Conservation (phyloP, 2,113 vertebrate species). For the Oophaga pumilio region DNA sequence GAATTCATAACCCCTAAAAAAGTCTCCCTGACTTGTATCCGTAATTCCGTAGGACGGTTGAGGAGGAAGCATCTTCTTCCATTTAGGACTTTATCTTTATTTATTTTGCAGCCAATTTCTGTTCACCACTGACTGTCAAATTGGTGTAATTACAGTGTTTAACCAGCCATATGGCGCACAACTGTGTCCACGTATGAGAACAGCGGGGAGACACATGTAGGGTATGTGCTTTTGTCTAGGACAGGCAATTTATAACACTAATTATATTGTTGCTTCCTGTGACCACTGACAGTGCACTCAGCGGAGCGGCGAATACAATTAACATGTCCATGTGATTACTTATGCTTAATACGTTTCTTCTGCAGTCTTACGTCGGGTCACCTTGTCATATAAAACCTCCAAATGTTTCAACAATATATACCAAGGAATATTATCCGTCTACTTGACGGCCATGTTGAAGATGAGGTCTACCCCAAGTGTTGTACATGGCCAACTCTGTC, state of each 20-base stretch:
- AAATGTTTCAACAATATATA: not conserved
- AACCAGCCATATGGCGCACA: slow-evolving; percentile 68
- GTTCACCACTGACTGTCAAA: slow-evolving; percentile 66
- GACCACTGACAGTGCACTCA: not conserved
- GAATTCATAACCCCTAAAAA: not conserved
- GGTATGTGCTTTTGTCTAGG: not conserved
- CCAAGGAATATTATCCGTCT: not conserved
- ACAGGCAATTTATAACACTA: slow-evolving; percentile 11
- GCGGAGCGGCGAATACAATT: not conserved
- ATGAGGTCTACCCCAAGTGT: no score
- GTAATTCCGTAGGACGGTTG: not conserved
- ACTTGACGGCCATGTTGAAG: no score
- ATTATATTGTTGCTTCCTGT: not conserved
- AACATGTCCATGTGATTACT: not conserved
- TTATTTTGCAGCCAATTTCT: not conserved
- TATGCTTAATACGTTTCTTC: not conserved
- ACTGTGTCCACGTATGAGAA: slow-evolving; percentile 7
- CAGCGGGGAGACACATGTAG: not conserved
- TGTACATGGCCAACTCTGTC: no score
- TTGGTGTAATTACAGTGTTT: slow-evolving; percentile 70
- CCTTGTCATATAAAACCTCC: not conserved
- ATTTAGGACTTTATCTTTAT: not conserved
- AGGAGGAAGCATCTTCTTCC: not conserved
- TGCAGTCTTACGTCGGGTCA: not conserved
- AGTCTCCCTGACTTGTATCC: not conserved